Conservation (phyloP, 2,113 vertebrate genomes). For the Probosciger aterrimus region DNA sequence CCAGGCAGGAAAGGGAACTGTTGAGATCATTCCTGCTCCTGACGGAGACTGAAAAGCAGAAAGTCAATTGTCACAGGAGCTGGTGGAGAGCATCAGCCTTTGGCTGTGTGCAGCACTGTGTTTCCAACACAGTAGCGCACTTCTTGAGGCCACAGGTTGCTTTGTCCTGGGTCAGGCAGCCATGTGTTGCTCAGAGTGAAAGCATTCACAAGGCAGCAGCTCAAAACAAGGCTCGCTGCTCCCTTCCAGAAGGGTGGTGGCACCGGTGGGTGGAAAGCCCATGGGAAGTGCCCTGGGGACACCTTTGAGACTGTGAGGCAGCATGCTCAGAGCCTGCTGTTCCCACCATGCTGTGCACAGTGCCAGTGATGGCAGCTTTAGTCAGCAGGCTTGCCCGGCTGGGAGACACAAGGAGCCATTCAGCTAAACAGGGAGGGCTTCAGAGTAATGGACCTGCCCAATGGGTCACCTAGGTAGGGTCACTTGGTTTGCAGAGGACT, state of each 20-base stretch:
- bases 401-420: not conserved
- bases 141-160: not conserved
- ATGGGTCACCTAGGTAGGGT: not conserved
- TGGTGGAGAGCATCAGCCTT: not conserved
- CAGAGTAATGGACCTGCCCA: not conserved
- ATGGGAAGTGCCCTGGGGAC: not conserved
- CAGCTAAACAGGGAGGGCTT: not conserved
- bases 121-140: not conserved
- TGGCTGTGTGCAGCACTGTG: not conserved
- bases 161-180: not conserved
- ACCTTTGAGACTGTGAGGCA: not conserved
- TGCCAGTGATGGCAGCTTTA: not conserved
- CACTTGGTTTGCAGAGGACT: not conserved
- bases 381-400: not conserved
- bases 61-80: not conserved
- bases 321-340: not conserved
- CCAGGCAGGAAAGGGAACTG: not conserved
- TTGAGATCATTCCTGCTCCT: not conserved
- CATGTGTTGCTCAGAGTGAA: not conserved
- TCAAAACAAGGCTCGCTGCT: not conserved
- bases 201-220: not conserved
- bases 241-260: not conserved
- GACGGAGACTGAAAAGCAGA: not conserved
- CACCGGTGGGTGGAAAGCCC: not conserved
- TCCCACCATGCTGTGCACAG: not conserved